Evolutionary conservation across 2,113 vertebrate species (phyloP).

Genomic region (Engraulis encrasicolus): DNA sequence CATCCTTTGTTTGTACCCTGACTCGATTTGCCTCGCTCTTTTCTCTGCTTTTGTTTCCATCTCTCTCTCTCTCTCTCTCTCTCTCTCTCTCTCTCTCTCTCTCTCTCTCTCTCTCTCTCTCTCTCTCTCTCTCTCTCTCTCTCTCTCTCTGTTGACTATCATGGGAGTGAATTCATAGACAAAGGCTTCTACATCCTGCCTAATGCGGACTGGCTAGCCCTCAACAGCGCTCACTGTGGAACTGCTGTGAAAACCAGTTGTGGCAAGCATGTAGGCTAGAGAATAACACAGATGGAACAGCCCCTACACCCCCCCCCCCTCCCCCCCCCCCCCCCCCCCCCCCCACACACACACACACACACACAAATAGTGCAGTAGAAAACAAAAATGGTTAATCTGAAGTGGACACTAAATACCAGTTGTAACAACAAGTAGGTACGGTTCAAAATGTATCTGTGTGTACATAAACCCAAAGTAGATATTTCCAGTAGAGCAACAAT

Average conservation of each 20-base stretch:
- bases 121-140: not conserved
- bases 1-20: no score
- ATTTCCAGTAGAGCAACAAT: not conserved
- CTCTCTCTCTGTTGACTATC: slow-evolving; percentile 3
- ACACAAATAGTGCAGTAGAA: no score
- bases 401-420: no score
- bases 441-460: no score
- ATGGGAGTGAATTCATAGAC: not conserved
- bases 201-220: not conserved
- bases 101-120: not conserved
- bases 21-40: no score
- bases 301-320: not conserved
- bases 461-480: no score
- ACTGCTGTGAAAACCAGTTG: slow-evolving; percentile 41
- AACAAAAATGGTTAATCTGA: no score
- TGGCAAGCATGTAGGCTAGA: not conserved
- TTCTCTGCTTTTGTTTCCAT: no score
- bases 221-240: slow-evolving; percentile 8
- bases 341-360: not conserved
- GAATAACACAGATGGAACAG: not conserved
- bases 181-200: not conserved
- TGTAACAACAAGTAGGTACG: no score
- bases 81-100: not conserved
- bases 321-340: not conserved
- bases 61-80: not conserved